phyloP scores from a whole-genome alignment of 2,113 vertebrate species.

The Struthio camelus region DNA sequence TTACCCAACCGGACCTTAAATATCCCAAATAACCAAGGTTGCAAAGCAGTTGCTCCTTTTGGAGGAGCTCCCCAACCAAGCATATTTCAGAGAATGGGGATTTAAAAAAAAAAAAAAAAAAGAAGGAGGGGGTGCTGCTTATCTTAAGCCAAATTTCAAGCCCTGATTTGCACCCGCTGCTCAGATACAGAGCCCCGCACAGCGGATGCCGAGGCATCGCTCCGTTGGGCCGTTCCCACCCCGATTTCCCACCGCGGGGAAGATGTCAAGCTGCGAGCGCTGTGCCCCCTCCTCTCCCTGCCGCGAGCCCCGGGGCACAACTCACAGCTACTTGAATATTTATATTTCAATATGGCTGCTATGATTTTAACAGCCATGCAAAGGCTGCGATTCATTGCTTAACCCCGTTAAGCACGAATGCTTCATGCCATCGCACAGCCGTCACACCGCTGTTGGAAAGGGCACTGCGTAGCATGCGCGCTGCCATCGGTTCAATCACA shows the following conservation, averaged over 20 bases:
- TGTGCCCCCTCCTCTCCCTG: no score
- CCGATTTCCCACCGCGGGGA: no score
- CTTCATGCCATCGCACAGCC: background rate
- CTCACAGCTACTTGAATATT: background rate
- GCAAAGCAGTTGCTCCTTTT: background rate
- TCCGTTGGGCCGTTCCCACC: background rate
- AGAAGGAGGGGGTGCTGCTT: no score
- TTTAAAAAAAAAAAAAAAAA: no score
- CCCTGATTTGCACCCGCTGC: no score
- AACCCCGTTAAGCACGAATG: background rate
- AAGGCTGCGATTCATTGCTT: background rate
- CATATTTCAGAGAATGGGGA: background rate
- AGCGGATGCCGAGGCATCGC: background rate
- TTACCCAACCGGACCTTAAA: background rate
- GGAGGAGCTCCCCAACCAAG: background rate
- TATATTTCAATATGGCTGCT: fast-evolving
- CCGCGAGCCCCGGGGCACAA: no score
- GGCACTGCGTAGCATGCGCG: background rate
- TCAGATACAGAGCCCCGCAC: background rate
- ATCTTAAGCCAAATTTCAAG: background rate
- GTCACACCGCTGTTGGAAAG: background rate
- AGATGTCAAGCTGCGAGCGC: no score
- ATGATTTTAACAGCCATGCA: background rate
- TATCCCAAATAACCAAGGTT: background rate
- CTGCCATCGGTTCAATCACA: background rate